These are phyloP conservation scores for Lucinisca nassula DNA, from an alignment of 2,888 invertebrate species.

Conservation along the genomic window DNA sequence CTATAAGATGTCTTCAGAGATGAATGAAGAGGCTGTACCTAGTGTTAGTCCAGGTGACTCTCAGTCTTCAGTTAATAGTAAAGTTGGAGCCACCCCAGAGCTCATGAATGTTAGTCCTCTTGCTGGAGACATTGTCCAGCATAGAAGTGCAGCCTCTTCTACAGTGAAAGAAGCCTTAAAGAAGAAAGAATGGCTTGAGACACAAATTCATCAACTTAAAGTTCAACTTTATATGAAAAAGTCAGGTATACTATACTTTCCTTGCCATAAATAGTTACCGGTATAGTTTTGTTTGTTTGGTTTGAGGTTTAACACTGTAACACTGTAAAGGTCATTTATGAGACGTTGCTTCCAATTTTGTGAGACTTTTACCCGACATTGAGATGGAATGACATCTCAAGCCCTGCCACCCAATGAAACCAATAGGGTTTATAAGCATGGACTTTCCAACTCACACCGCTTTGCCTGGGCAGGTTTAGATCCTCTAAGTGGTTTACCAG, in stretches of 20 bases:
- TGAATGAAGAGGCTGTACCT: slow-evolving; percentile 9
- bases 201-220: slow-evolving; percentile 15
- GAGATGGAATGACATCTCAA: too few relatives aligned
- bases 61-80: neutral
- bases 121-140: neutral
- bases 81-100: slow-evolving; percentile 32
- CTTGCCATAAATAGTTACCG: too few relatives aligned
- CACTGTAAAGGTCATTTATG: too few relatives aligned
- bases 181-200: slow-evolving; percentile 12
- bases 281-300: too few relatives aligned
- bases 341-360: too few relatives aligned
- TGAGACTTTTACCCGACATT: too few relatives aligned
- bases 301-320: too few relatives aligned
- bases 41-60: slow-evolving; percentile 43
- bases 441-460: too few relatives aligned
- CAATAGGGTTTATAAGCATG: too few relatives aligned
- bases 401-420: too few relatives aligned
- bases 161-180: slow-evolving; percentile 4
- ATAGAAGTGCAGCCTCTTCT: neutral
- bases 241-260: neutral
- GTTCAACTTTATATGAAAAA: slow-evolving; percentile 3
- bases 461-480: too few relatives aligned
- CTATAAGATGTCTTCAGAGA: neutral
- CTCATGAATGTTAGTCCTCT: slow-evolving; percentile 60
- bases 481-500: too few relatives aligned